These are phyloP conservation scores for Chiloscyllium punctatum DNA, from an alignment of 2,797 vertebrate genomes.

Conservation along the genomic window DNA sequence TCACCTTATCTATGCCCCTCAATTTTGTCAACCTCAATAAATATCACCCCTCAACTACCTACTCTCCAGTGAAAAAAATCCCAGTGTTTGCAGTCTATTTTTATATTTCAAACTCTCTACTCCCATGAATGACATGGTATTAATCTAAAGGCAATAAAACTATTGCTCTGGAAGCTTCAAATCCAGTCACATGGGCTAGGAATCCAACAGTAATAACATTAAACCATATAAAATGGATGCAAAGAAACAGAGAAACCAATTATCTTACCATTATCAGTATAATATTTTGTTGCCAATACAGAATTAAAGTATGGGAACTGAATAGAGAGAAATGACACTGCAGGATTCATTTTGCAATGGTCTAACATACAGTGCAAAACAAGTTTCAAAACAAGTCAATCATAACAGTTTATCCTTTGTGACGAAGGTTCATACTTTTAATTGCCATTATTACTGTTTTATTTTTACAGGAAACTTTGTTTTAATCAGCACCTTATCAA, in stretches of 20 bases:
- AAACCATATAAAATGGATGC: neutral
- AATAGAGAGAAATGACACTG: neutral
- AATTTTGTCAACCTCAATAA: too few species aligned
- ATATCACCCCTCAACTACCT: too few species aligned
- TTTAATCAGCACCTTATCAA: too few species aligned
- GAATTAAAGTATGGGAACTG: neutral
- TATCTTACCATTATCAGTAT: neutral
- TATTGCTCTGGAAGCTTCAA: neutral
- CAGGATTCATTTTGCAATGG: neutral
- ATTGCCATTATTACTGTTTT: too few species aligned
- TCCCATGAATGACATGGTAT: neutral
- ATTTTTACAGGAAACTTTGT: too few species aligned
- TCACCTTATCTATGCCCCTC: too few species aligned
- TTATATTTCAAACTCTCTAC: too few species aligned
- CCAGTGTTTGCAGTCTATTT: too few species aligned
- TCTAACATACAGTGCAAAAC: neutral
- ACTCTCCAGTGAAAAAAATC: too few species aligned
- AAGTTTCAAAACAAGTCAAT: neutral
- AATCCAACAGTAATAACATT: neutral
- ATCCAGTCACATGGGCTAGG: neutral
- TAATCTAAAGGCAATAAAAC: neutral
- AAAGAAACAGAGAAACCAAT: neutral
- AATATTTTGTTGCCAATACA: neutral
- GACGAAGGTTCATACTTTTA: too few species aligned
- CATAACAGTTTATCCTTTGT: neutral